phyloP scores from a whole-genome alignment of 2,113 vertebrate genomes.

The Acrocephalus kingi region DNA sequence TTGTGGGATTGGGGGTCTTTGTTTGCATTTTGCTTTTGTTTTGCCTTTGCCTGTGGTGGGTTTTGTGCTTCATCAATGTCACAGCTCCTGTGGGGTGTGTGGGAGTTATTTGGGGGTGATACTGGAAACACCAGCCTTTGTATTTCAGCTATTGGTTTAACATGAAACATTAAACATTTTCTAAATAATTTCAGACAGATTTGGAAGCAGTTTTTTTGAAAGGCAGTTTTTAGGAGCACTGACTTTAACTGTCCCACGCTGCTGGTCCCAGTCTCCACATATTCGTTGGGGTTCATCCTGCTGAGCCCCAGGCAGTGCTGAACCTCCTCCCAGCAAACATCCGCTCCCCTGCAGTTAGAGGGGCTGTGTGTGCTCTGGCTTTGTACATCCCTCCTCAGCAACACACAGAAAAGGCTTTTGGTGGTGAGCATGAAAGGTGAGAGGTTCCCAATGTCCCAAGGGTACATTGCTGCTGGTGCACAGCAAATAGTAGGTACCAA shows the following conservation, averaged over 20 bases:
- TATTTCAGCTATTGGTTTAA: background rate
- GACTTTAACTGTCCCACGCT: background rate
- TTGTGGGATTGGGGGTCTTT: background rate
- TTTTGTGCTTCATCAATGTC: background rate
- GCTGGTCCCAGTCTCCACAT: fast-evolving
- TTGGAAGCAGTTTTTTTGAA: background rate
- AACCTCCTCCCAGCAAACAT: background rate
- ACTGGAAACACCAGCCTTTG: background rate
- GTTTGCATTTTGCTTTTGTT: background rate
- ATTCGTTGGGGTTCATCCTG: background rate
- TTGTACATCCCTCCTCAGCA: background rate
- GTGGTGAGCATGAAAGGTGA: background rate
- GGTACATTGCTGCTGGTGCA: background rate
- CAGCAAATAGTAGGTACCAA: background rate
- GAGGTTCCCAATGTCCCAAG: background rate
- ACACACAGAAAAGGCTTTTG: background rate
- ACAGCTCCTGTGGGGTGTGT: fast-evolving
- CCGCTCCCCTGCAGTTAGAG: background rate
- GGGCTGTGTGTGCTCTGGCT: background rate
- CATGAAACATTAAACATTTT: background rate
- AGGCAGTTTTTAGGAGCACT: background rate
- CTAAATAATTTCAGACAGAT: background rate
- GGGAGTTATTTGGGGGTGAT: background rate
- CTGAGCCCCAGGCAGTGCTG: background rate
- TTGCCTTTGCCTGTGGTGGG: background rate